These are phyloP conservation scores for Diachrysia chrysitis DNA, from an alignment of 2,888 invertebrate species.

Conservation along the genomic window DNA sequence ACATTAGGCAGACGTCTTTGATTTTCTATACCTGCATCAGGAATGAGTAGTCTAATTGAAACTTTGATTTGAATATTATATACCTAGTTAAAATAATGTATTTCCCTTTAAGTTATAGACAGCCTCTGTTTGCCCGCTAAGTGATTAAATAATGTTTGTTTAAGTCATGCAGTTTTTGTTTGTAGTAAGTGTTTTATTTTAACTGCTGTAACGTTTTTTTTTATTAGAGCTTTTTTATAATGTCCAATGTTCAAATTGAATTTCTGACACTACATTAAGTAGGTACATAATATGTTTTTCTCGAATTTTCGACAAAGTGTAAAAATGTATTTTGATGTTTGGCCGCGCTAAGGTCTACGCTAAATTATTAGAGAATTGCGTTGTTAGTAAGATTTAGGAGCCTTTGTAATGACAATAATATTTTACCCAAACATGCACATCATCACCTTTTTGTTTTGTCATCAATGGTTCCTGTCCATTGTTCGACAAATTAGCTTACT, in stretches of 20 bases:
- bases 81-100: too few relatives aligned
- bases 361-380: not conserved
- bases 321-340: not conserved
- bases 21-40: not conserved
- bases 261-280: too few relatives aligned
- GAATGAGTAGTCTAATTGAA: not conserved
- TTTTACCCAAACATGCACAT: not conserved
- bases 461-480: slow-evolving; percentile 26
- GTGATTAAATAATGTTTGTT: too few relatives aligned
- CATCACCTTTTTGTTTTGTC: not conserved
- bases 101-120: too few relatives aligned
- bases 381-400: not conserved
- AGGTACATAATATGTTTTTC: too few relatives aligned
- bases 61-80: not conserved
- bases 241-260: too few relatives aligned
- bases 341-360: not conserved
- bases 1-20: not conserved
- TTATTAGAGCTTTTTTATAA: too few relatives aligned
- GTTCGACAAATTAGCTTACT: slow-evolving; percentile 16
- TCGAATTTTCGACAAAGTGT: too few relatives aligned
- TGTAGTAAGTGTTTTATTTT: too few relatives aligned
- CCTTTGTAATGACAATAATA: slow-evolving; percentile 4
- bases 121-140: too few relatives aligned
- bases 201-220: too few relatives aligned
- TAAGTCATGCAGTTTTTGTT: too few relatives aligned